Base-by-base conservation (phyloP, 2,797 vertebrate species). In the Molossus alvarezi region DNA sequence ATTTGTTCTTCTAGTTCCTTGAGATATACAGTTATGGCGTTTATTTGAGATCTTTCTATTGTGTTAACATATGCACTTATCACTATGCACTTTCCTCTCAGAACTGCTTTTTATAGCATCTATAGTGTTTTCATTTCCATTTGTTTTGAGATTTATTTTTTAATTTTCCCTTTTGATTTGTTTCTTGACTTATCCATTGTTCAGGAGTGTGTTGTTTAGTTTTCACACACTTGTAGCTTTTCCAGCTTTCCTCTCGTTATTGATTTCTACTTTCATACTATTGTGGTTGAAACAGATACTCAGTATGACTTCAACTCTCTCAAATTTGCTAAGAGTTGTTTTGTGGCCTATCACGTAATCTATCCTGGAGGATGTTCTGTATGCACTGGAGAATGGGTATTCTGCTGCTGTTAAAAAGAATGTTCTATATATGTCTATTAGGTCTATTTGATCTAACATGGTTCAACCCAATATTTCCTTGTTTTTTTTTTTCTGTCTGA, bases 131-230 rank as follows among this genome's bases (percentile, higher is more conserved):
- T 45, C 60, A 64, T 65, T 77, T 88, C 77, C 58, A 88, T 65
- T 77, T 65, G n/a, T 55, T 77, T 88, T 33, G 17, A 88, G 21
- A 55, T 64, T 29, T 45, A 20, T 45, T 73, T 88, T 77, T 53
- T 77, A 21, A 57, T 64, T 64, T 51, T 65, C n/a, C 23, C 86
- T 65, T 89, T 89, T 65, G 5, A 77, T 88, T 29, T 89, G n/a
- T 41, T 89, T 48, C 65, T 37, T 48, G 45, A 65, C 17, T 6
- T 65, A 90, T 81, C 27, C 10, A 20, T 80, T 51, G 21, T 60
- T 72, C 21, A 18, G 13, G 18, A 75, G 25, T 45, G 27, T 65
- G 29, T 53, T 27, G 4, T 81, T 71, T 90, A 37, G 29, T 62
- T 51, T 81, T 21, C 20, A 33, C 12, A 20, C 27, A 10, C 37